Evolutionary conservation across 1,140 invertebrate species (phyloP).

Genomic region (Aphelenchoides fujianensis): DNA sequence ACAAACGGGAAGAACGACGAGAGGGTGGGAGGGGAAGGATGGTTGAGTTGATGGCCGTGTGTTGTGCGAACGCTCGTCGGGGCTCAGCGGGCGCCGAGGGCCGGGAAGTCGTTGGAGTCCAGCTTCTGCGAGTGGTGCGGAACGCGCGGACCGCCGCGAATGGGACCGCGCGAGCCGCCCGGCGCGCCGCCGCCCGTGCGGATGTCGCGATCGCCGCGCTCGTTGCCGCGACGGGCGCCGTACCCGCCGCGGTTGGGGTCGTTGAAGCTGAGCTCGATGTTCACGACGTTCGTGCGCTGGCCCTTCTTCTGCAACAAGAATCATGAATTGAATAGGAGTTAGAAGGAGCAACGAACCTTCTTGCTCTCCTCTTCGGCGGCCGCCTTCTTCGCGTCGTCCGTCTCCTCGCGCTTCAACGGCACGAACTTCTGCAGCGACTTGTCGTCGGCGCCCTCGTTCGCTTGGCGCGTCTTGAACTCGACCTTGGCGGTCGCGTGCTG

Average conservation of each 20-base stretch:
- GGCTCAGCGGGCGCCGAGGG: constrained; percentile 37
- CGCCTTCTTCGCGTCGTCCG: constrained; percentile 20
- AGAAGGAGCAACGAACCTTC: constrained; percentile 11
- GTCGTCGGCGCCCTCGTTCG: constrained; percentile 34
- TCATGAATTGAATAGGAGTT: background rate
- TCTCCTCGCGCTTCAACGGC: constrained; percentile 28
- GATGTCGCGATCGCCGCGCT: constrained; percentile 22
- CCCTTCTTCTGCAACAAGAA: constrained; percentile 38
- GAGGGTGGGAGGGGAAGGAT: no score
- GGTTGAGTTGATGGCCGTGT: no score
- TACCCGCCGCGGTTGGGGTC: no score
- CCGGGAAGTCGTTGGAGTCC: constrained; percentile 27
- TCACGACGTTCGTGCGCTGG: constrained; percentile 33
- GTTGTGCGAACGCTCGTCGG: background rate
- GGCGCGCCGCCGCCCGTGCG: constrained; percentile 11
- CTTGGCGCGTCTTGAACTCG: constrained; percentile 32
- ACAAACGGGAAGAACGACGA: no score
- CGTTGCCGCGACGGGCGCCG: no score
- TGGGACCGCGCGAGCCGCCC: constrained; percentile 17
- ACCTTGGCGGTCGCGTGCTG: constrained; percentile 28
- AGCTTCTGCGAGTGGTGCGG: background rate
- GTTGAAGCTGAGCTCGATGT: constrained; percentile 43
- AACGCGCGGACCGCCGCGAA: constrained; percentile 25
- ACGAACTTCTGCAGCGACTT: constrained; percentile 40
- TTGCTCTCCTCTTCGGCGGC: constrained; percentile 28